Evolutionary conservation across 2,113 vertebrate genomes (phyloP).

Genomic region (sheep (Ovis aries)): ARS-UI_Ramb_v3.0 NC_056074.1:29392501-29393000

Average conservation of each 20-base stretch:
- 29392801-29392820: constrained; percentile 18
- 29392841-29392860: constrained; percentile 39
- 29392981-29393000: constrained; percentile 44
- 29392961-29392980: constrained; percentile 71
- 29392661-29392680: not conserved
- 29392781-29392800: not conserved
- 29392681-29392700: not conserved
- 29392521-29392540: not conserved
- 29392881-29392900: constrained; percentile 63
- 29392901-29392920: constrained; percentile 71
- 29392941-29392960: constrained; percentile 73
- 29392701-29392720: not conserved
- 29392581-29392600: not conserved
- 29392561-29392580: not conserved
- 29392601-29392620: not conserved
- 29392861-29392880: constrained; percentile 46
- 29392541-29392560: not conserved
- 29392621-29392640: not conserved
- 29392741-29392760: not conserved
- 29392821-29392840: not conserved
- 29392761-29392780: not conserved
- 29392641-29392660: not conserved
- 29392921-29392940: constrained; percentile 59
- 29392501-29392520: not conserved
- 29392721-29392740: not conserved